phyloP scores from a whole-genome alignment of 2,113 vertebrate genomes.

The Rhea pennata region DNA sequence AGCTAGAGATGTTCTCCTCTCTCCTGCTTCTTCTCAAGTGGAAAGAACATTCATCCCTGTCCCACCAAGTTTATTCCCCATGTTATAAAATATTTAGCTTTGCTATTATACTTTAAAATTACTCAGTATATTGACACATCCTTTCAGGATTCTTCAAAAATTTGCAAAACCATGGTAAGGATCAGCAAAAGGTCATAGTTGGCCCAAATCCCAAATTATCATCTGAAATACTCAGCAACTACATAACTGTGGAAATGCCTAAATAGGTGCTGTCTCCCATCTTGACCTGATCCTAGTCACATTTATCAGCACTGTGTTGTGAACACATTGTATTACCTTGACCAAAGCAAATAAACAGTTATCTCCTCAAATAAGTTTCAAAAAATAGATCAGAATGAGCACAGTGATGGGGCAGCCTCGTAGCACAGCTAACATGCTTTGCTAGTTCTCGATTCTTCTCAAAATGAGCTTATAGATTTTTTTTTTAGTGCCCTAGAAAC shows the following conservation, averaged over 20 bases:
- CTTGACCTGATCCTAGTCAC: background rate
- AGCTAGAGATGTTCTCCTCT: background rate
- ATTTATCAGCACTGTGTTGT: background rate
- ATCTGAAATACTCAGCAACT: background rate
- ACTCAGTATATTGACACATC: background rate
- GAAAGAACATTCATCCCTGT: background rate
- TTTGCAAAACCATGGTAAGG: background rate
- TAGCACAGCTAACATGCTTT: background rate
- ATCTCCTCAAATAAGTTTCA: background rate
- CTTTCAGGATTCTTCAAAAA: constrained; percentile 21
- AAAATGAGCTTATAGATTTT: background rate
- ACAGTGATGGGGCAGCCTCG: background rate
- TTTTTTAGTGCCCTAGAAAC: background rate
- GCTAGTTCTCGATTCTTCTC: background rate
- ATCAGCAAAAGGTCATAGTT: background rate
- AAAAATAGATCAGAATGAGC: background rate
- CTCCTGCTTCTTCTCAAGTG: constrained; percentile 59
- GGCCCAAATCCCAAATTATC: background rate
- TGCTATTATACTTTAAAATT: constrained; percentile 35
- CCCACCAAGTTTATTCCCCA: constrained; percentile 31
- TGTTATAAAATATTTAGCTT: background rate
- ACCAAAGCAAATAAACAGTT: background rate
- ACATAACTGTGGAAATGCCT: background rate
- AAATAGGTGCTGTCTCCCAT: background rate
- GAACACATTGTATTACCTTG: background rate